Conservation (phyloP, 2,888 invertebrate genomes). For the Morinoia aosen region DNA sequence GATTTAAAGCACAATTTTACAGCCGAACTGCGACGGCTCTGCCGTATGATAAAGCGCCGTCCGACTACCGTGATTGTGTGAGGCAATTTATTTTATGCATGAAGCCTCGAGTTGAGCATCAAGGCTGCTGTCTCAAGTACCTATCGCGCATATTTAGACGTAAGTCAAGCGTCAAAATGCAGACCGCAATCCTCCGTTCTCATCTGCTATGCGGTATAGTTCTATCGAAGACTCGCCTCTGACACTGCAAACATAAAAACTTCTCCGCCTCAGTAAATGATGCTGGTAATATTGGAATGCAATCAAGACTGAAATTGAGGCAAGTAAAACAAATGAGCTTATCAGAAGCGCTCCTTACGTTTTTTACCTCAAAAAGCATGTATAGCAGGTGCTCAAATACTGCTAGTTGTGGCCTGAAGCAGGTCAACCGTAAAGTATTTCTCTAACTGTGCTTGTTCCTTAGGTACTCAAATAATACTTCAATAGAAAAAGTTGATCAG, state of each 20-base stretch:
- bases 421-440: no score
- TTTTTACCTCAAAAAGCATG: neutral
- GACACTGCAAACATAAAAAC: neutral
- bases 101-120: neutral
- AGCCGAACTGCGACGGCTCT: no score
- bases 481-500: no score
- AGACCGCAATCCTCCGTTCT: neutral
- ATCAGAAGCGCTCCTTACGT: neutral
- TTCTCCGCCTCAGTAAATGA: neutral
- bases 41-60: neutral
- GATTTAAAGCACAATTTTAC: no score
- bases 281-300: neutral
- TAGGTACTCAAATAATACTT: no score
- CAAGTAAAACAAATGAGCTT: neutral
- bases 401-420: no score
- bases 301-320: neutral
- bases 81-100: neutral
- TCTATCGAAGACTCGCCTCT: neutral
- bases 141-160: neutral
- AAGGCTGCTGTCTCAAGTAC: neutral
- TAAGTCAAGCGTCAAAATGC: neutral
- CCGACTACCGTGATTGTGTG: neutral
- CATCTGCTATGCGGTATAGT: neutral
- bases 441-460: no score
- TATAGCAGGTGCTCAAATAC: no score